Evolutionary conservation across 2,113 vertebrate genomes (phyloP), one percentile per base, ranked within the genome.

Genomic region (Actenoides lindsayi): DNA sequence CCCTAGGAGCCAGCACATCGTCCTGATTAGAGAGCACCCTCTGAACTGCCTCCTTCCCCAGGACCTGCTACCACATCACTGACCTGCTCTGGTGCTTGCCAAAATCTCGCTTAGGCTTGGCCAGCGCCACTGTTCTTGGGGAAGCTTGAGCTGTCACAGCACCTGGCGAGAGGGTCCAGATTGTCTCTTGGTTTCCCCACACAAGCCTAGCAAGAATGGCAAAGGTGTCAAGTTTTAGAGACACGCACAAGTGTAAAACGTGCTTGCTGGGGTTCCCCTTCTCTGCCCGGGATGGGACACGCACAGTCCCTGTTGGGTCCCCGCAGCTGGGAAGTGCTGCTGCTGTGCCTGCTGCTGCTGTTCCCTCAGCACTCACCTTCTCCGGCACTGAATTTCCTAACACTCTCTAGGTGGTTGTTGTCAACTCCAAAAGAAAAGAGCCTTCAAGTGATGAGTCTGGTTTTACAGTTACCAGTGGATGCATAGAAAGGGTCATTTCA

Each of bases 161-260:
- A 37, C 5, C 5, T 1, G 0, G 3, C 4, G 96, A 65, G 24
- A 97, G 9, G 37, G 95, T 78, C 79, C 75, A 41, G 53, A 98
- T 97, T 0, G 87, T 83, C 39, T 98, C 97, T 95, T 98, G 98
- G 84, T 98, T 98, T 85, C 98, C 97, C 96, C 95, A 97, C 21
- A 70, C 18, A 2, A 98, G 74, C 65, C 70, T 97, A 70, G 91
- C 92, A 80, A 88, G 54, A 94, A 94, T 39, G 74, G 51, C 85
- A 96, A 75, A 16, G 46, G 23, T 44, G 44, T 65, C 23, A 78
- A 89, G 90, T 54, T 63, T 92, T 54, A 89, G 41, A 46, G 91
- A 92, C 7, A 27, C 1, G 12, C n/a, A 54, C 8, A 73, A 37
- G 31, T 10, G 20, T 73, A 65, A 88, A 54, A 62, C 27, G 20